phyloP scores from a whole-genome alignment of 1,140 invertebrate genomes.

The Leptinotarsa texana region DNA sequence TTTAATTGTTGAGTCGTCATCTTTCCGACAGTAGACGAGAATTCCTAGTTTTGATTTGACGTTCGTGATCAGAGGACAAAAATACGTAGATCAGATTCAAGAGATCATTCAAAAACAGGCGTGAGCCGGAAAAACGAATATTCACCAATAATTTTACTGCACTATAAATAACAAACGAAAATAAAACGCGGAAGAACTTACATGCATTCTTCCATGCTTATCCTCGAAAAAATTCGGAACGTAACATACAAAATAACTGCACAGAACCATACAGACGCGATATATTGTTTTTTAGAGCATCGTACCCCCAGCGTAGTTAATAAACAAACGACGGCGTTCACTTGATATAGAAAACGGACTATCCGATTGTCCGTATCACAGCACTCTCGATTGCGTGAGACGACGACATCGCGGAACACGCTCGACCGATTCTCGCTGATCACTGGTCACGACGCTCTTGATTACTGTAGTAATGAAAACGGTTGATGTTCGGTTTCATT shows the following conservation, averaged over 20 bases:
- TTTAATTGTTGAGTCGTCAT: too few species aligned
- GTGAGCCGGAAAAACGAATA: too few species aligned
- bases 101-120: too few species aligned
- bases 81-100: too few species aligned
- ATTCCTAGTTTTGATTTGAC: too few species aligned
- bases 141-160: not conserved
- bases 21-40: too few species aligned
- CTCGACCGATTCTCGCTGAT: not conserved
- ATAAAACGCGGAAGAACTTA: conserved; percentile 34
- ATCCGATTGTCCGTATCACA: too few species aligned
- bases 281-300: not conserved
- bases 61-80: too few species aligned
- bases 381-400: not conserved
- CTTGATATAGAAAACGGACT: not conserved
- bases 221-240: conserved; percentile 19
- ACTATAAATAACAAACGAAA: conserved; percentile 4
- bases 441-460: not conserved
- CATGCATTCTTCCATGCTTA: conserved; percentile 48
- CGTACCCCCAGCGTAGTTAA: not conserved
- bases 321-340: not conserved
- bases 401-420: too few species aligned
- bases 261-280: conserved; percentile 10
- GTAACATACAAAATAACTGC: conserved; percentile 5
- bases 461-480: not conserved
- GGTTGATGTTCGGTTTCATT: not conserved